Evolutionary conservation across 2,888 invertebrate genomes (phyloP), one percentile per base, ranked within the genome.

Genomic region (Drosophila paramelanica): DNA sequence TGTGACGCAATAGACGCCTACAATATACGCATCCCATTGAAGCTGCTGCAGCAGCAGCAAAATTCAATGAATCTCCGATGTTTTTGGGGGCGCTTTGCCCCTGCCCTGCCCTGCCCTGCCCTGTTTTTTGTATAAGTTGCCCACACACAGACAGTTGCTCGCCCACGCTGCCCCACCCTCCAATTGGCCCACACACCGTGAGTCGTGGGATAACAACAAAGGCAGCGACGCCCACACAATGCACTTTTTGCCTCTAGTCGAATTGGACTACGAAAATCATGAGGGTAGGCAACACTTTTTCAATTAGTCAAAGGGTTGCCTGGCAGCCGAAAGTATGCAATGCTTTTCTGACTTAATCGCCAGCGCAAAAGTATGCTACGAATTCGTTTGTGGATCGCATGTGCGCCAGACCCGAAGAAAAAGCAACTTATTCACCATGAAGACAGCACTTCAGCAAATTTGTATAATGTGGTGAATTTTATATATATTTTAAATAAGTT

Each of bases 1-100:
- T 57, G 70, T 78, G 76, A 76, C 78, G 76, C 76, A 78, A 75
- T 75, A 49, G 53, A 53, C 70, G 76, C 73, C 76, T 31, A 75
- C 76, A 49, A 57, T 38, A 31, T 8, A 53, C 50, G 57, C 71
- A 62, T 53, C 57, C 33, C 69, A 62, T 56, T 68, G 65, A 73
- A 66, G 77, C 68, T 77, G 36, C 36, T 13, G 10, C 10, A 27
- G 31, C 31, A 10, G 67, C 55, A 31, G 59, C 55, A 49, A 66
- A 75, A 76, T 61, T 76, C 76, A 76, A 74, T 76, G 72, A 64
- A 67, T 75, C 58, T 74, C 42, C 31, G 10, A 36, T 31, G 41
- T 57, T 66, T 66, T 23, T 23, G 3, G 41, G 41, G 45, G n/a
- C 47, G 33, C 42, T 39, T 45, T 39, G 6, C 25, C 33, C 33